Base-by-base conservation (phyloP, 30 jellyfish, hydroid and myxozoan species). In the Aurelia sp. region DNA sequence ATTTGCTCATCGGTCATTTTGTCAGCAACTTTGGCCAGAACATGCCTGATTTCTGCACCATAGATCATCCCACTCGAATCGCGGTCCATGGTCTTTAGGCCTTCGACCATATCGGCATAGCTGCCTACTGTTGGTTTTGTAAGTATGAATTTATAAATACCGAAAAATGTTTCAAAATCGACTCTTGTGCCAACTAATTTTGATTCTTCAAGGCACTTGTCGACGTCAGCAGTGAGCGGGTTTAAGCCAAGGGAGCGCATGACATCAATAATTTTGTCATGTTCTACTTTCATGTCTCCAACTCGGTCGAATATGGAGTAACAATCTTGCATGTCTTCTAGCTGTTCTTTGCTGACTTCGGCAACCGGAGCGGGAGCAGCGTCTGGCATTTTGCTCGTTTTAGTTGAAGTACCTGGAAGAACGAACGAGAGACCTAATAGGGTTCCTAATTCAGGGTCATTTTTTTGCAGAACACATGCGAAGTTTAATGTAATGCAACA, bases 21-120 rank as follows among this genome's bases (percentile, higher is more conserved):
- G 84, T 92, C 98, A 16, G 97, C 98, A 18, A 92, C 73, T 55
- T 87, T 92, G 16, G 65, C 18, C 86, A 92, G 74, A 51, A 92
- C 55, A 57, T 92, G 98, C 13, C 98, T 76, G 52, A 92, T 23
- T 75, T 92, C 97, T 1, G 97, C 98, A 15, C 91, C 92, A 20
- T 86, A 57, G 2, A 92, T 73, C 70, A 75, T 50, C 2, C 98
- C 98, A 41, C 87, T 66, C 53, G 74, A 84, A 73, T 92, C 98
- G 13, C 97, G 81, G 48, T 92, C 98, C 70, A 79, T 74, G n/a
- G 98, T 92, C 35, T 81, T 87, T 63, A 92, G 91, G 18, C 92
- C 98, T 74, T 92, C 98, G 5, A 73, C 89, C 97, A 92, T 92
- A 79, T 92, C 98, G 72, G 84, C 97, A 61, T 66, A 84, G 77